Percentiles rank a stretch among this genome's conserved stretches.
phyloP scores from a whole-genome alignment of 2,113 vertebrate genomes.

The Spea multiplicata region DNA sequence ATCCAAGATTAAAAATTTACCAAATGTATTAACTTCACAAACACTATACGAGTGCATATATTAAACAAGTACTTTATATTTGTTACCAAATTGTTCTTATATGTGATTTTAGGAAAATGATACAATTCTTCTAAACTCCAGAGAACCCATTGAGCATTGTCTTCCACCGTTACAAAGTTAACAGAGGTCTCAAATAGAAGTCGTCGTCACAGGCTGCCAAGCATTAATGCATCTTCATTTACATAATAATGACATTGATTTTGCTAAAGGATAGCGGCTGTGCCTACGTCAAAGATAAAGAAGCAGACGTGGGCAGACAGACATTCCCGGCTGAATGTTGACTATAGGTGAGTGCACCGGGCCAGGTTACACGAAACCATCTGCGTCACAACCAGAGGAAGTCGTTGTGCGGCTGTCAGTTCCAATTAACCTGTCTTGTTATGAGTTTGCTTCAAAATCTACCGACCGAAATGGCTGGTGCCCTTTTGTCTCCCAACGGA shows the following conservation, averaged over 20 bases:
- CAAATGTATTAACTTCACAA: too few relatives aligned
- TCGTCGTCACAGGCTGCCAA: slow-evolving; percentile 8
- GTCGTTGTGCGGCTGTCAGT: slow-evolving; percentile 50
- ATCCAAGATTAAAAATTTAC: too few relatives aligned
- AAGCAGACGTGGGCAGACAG: slow-evolving; percentile 48
- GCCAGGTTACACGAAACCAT: slow-evolving; percentile 42
- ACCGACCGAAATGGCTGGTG: slow-evolving; percentile 58
- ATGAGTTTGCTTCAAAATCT: slow-evolving; percentile 53
- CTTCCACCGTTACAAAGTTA: background rate
- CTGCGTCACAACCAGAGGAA: slow-evolving; percentile 58
- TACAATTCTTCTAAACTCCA: too few relatives aligned
- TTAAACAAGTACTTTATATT: too few relatives aligned
- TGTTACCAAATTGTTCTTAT: too few relatives aligned
- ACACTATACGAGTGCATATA: too few relatives aligned
- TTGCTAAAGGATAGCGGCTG: slow-evolving; percentile 54
- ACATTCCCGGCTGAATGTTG: slow-evolving; percentile 39
- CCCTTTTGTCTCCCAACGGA: slow-evolving; percentile 50
- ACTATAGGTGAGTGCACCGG: slow-evolving; percentile 50
- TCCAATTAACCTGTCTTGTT: slow-evolving; percentile 68
- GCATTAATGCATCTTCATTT: slow-evolving; percentile 52
- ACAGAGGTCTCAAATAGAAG: slow-evolving; percentile 45
- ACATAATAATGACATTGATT: slow-evolving; percentile 54
- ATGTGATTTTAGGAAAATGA: too few relatives aligned
- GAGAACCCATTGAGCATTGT: too few relatives aligned
- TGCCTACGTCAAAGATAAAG: slow-evolving; percentile 54